Base-by-base conservation (phyloP, 2,797 vertebrate genomes). In the Acanthis flammea region DNA sequence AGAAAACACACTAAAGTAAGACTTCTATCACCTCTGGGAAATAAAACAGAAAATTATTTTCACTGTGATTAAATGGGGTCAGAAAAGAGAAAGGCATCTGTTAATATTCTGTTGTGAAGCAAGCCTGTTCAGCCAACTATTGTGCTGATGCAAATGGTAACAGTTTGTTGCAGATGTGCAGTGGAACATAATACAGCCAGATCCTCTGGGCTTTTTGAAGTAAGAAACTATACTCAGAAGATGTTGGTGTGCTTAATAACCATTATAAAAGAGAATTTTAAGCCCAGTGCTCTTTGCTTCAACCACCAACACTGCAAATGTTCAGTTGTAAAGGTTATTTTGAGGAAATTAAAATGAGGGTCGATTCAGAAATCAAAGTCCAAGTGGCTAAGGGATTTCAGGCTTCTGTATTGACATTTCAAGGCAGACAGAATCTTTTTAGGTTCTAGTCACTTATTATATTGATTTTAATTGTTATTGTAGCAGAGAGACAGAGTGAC, bases 141-240 rank as follows among this genome's bases (percentile, higher is more conserved):
- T 93, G 65, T 92, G 75, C 55, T 87, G 79, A 89, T 62, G 86
- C 61, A 92, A 95, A 95, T 77, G 23, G 37, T 30, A 89, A 65
- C 7, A 63, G 53, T 37, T 95, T 91, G 28, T 67, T 95, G 86
- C 93, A 95, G 94, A 91, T 92, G 60, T 89, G 75, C 50, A 67
- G 50, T 5, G 27, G 67, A 91, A 67, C 44, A 88, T 19, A 94
- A 65, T 11, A n/a, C 71, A 79, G 35, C 12, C 70, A 91, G 73
- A 84, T 72, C 68, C 75, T 86, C 42, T 33, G 57, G 33, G 33
- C 10, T 71, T 90, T 85, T 23, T 85, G 71, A 44, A 75, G 14
- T n/a, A 42, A 70, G 53, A 90, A 83, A 67, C 54, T 57, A 45
- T 4, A 22, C 27, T 37, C 9, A 74, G 45, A 79, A 67, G 45